Evolutionary conservation across 1,140 invertebrate genomes (phyloP), one percentile per base, ranked within the genome.

Genomic region (Macrostomum lignano): DNA sequence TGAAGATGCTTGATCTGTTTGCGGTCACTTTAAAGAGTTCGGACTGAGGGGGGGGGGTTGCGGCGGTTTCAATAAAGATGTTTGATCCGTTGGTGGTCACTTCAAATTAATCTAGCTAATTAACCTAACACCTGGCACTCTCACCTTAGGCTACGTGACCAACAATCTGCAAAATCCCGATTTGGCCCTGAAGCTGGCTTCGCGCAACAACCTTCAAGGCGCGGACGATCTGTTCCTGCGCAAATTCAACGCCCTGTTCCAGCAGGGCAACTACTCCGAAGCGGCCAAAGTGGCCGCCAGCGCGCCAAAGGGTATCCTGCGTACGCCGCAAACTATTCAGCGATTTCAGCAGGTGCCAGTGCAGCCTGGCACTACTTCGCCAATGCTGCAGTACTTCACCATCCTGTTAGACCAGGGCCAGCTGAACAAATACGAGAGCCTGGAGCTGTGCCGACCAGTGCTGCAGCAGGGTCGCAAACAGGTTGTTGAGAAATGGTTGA

Each of bases 241-340:
- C 10, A 93, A 94, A 56, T 98, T 98, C 55, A 94, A 96, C 52
- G 71, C 75, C 57, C 66, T 93, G 7, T 94, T 98, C 57, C 46
- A 60, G 43, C 75, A 73, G 53, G 79, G 70, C 10, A 76, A 93
- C 45, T 96, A 93, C 47, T 68, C 73, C 1, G 88, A 98, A 49
- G 88, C 91, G 7, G 91, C 91, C 22, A 94, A 93, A 61, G 81
- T 91, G 20, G 91, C 91, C 25, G 88, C 88, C 0, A 74, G 84
- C 61, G 88, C 91, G 0, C 88, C 91, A 0, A 86, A 91, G 60
- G 82, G 78, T 37, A 94, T 96, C 45, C 59, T 98, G 3, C 65
- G 91, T 42, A 98, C 88, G 0, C 84, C 82, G 1, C 74, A 81
- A 43, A 98, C 88, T 0, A 94, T 98, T 49, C 79, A 88, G 55